phyloP scores from a whole-genome alignment of 2,113 vertebrate species.

The Spea bombifrons region DNA sequence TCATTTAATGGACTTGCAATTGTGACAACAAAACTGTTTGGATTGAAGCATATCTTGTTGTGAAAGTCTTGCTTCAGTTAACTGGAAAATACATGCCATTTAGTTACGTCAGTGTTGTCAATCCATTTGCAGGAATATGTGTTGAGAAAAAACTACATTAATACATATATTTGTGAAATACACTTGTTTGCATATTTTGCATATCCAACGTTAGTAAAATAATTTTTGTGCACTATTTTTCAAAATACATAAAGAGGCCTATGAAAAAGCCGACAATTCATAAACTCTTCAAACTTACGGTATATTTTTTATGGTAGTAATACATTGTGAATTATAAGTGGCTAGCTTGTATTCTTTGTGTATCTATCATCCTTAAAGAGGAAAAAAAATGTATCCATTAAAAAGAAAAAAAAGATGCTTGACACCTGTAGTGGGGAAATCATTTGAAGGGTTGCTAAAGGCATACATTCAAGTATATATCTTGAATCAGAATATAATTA shows the following conservation, averaged over 20 bases:
- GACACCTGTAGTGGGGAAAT: no score
- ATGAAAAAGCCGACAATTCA: neutral
- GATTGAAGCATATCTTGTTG: constrained; percentile 63
- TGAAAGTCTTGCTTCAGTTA: constrained; percentile 59
- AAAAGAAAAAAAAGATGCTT: no score
- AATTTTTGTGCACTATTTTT: neutral
- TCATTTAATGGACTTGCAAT: constrained; percentile 50
- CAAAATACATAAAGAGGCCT: neutral
- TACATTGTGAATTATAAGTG: neutral
- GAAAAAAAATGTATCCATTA: no score
- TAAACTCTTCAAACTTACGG: neutral
- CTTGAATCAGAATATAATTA: no score
- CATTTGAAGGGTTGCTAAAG: no score
- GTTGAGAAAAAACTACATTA: constrained; percentile 40
- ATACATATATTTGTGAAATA: constrained; percentile 8
- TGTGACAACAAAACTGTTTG: constrained; percentile 61
- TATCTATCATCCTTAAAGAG: neutral
- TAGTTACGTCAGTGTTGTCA: constrained; percentile 51
- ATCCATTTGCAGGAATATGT: constrained; percentile 41
- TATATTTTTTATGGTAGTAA: neutral
- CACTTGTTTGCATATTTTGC: constrained; percentile 16
- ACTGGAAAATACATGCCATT: constrained; percentile 59
- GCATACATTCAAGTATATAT: no score
- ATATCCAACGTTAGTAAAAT: constrained; percentile 21
- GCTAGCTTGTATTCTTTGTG: neutral